Conservation (phyloP, 2,797 vertebrate species). For the Manis javanica region DNA sequence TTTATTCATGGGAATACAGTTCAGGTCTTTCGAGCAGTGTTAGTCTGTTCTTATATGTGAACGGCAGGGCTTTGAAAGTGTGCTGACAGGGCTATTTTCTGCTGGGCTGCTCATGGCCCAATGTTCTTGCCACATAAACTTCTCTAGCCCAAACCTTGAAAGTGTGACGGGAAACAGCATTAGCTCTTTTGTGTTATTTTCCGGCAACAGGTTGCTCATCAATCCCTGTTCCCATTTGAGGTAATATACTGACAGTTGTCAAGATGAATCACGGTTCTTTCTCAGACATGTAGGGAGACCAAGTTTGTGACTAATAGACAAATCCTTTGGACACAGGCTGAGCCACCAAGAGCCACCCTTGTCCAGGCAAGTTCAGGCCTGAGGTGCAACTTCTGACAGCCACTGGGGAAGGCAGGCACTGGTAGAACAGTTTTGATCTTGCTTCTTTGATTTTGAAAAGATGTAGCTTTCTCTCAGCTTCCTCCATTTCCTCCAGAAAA, state of each 20-base stretch:
- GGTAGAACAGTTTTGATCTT: conserved; percentile 78
- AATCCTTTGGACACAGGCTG: conserved; percentile 79
- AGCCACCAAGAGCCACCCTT: conserved; percentile 85
- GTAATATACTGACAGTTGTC: conserved; percentile 84
- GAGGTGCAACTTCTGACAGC: conserved; percentile 82
- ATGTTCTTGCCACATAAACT: conserved; percentile 80
- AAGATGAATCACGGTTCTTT: conserved; percentile 88
- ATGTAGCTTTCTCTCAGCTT: neutral
- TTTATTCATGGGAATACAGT: conserved; percentile 58
- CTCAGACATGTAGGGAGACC: conserved; percentile 84
- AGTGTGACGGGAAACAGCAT: conserved; percentile 81
- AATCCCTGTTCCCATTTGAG: conserved; percentile 74
- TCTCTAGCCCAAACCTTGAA: conserved; percentile 81
- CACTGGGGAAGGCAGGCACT: conserved; percentile 65
- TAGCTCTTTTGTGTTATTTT: conserved; percentile 73
- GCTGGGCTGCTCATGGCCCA: conserved; percentile 68
- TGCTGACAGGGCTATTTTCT: conserved; percentile 68
- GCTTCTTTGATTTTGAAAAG: conserved; percentile 75
- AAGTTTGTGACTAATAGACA: conserved; percentile 87
- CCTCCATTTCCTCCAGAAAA: neutral
- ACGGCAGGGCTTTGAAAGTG: conserved; percentile 19
- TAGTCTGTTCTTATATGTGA: conserved; percentile 32
- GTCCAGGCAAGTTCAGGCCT: conserved; percentile 84
- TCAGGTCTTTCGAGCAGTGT: neutral
- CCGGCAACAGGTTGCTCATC: conserved; percentile 81